Evolutionary conservation across 2,113 vertebrate genomes (phyloP), one percentile per base, ranked within the genome.

Genomic region (Solenodon paradoxus): DNA sequence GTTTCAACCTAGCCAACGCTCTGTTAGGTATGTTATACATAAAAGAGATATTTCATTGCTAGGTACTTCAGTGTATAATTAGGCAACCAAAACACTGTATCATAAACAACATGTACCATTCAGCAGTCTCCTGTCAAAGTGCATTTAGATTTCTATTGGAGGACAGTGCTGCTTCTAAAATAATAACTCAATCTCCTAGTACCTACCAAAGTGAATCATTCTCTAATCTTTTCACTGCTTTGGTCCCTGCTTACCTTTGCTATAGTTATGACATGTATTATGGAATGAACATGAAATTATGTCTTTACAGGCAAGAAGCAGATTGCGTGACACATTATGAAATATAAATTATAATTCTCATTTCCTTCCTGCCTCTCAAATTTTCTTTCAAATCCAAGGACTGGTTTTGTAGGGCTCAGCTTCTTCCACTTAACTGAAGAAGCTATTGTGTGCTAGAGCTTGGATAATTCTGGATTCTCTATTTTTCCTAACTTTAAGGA

Each of bases 81-180:
- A 97, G 81, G 84, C 64, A 95, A 83, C 90, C 9, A 42, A 95
- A 92, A 88, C n/a, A 55, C 47, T 93, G 53, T 66, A 35, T 45
- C 30, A 2, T 94, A 96, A 95, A 88, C 68, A 96, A 82, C 51
- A 47, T 4, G 57, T 88, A 87, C 53, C 64, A 72, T 74, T 92
- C 90, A 38, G 66, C 30, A 57, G 94, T 86, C 49, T 88, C 28
- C 40, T 94, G 94, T 97, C 91, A 96, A 96, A 96, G 96, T 57
- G 89, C 82, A 93, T 85, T 96, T 96, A 90, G 88, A 90, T 96
- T 92, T 42, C 35, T 91, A 26, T 88, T 86, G 86, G 91, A 96
- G 96, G 91, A 95, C 68, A 69, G 82, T 86, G 69, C 51, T 95
- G 45, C 51, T 93, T 94, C 75, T 82, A 57, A 88, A 94, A 90